Evolutionary conservation across 2,113 vertebrate species (phyloP), one percentile per base, ranked within the genome.

Genomic region (Salminus brasiliensis): DNA sequence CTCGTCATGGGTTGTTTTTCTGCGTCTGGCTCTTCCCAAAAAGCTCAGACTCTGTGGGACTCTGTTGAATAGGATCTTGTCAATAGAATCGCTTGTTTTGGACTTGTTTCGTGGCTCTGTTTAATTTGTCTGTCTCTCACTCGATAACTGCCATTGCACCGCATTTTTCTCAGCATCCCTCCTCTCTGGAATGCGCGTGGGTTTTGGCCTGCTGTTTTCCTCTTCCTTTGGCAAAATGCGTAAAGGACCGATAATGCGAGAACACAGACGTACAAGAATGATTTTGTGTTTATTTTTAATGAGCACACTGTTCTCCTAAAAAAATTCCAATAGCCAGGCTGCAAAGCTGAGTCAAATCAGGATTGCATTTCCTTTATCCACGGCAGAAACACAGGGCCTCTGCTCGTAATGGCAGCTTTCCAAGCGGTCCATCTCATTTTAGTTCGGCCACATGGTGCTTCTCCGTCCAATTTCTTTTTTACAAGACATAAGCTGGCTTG

Each of bases 391-490:
- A 72, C 27, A 11, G 27, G 52, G 53, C 63, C 47, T 72, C 75
- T 78, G 43, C 65, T 18, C 34, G 27, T 71, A 70, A 71, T 74
- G 74, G 43, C 73, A 39, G n/a, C 21, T 21, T 47, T 86, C 74
- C 71, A 66, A 60, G 79, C 36, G 62, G 52, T 79, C 29, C 69
- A 55, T 76, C n/a, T 79, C 30, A 55, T 83, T 86, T 71, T 7
- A 9, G 10, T 43, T 29, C n/a, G 75, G 69, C 80, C 18, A 41
- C 70, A 65, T 18, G 71, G 55, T 68, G 66, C 68, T 30, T 84
- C 72, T 53, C 25, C 25, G 43, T 65, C 68, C 21, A 34, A 78
- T 41, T 13, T 25, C 3, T 68, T 34, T 41, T 82, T 81, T 80
- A 70, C 55, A 80, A 81, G 60, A 52, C n/a, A 23, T 83, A 72